Base-by-base conservation (phyloP, 2,797 vertebrate genomes). In the Heterohyrax brucei region DNA sequence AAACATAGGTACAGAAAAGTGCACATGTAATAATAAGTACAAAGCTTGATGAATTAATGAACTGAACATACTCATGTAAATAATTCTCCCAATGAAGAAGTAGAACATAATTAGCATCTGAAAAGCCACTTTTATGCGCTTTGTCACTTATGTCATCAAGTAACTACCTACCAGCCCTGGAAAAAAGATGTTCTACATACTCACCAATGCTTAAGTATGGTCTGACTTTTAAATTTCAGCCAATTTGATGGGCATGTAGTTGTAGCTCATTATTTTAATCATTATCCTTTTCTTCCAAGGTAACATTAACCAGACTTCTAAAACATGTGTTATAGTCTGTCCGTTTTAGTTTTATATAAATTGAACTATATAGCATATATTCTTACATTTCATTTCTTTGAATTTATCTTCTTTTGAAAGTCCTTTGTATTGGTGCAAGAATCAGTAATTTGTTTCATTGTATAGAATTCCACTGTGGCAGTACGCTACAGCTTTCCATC, bases 281-380 rank as follows among this genome's bases (percentile, higher is more conserved):
- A 53, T 62, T 48, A 4, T 28, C 56, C 26, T 89, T 61, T 53
- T 75, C 56, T 22, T 84, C 16, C 50, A 90, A 26, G 92, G 26
- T 44, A 83, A 33, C 24, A 33, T 81, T 61, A 50, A 14, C 30
- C 62, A 82, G 53, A 80, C 30, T 89, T 89, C 75, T 77, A 73
- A 96, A 85, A 44, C 59, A 39, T 7, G 24, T 72, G 10, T 30
- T 87, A 86, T 76, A 24, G 39, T 80, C 73, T 73, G 66, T 28
- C 48, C 68, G 28, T 88, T 86, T 77, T 68, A 91, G n/a, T 53
- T 93, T 94, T 91, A 16, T 59, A 33, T 79, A 75, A 88, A 78
- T 33, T 80, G 39, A 84, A 53, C 8, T 26, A 1, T 26, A 39
- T 6, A 84, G 56, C 89, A 77, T 66, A 16, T 75, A 81, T 92